These are phyloP conservation scores for Protula sp. DNA, from an alignment of 2,888 invertebrate species.

Conservation along the genomic window DNA sequence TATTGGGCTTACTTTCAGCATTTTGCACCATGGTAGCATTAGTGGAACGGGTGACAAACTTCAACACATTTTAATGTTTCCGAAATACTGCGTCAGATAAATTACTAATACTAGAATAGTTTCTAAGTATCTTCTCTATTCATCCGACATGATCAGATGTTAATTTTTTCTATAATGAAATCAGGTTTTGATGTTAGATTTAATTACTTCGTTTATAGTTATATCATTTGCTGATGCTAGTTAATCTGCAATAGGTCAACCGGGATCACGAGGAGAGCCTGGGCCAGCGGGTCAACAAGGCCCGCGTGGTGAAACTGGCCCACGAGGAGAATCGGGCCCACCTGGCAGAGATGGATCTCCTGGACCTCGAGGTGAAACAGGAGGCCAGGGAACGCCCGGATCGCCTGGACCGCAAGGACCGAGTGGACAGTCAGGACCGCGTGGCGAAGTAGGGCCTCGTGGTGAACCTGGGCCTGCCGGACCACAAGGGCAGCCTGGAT, in stretches of 20 bases:
- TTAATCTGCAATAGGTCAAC: constrained; percentile 30
- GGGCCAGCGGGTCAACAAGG: constrained; percentile 26
- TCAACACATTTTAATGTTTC: too few species aligned
- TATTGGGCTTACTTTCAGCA: too few species aligned
- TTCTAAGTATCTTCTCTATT: too few species aligned
- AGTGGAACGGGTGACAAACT: too few species aligned
- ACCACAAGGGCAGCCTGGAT: constrained; percentile 9
- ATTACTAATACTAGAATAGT: too few species aligned
- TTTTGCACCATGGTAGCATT: too few species aligned
- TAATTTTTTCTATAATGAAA: too few species aligned
- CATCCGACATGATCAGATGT: too few species aligned
- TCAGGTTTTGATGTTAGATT: too few species aligned
- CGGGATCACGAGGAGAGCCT: constrained; percentile 25
- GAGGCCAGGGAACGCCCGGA: constrained; percentile 1
- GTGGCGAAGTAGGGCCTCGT: background rate
- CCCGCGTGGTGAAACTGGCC: constrained; percentile 9
- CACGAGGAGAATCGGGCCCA: constrained; percentile 8
- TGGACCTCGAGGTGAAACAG: constrained; percentile 3
- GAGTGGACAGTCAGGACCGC: constrained; percentile 4
- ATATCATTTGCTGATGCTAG: too few species aligned
- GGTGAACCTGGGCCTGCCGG: constrained; percentile 6
- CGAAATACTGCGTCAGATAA: too few species aligned
- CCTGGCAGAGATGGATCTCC: constrained; percentile 5
- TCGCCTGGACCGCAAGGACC: constrained; percentile 2
- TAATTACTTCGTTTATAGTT: too few species aligned